A percentile compares a stretch with the other conserved stretches of the same genome.
Evolutionary conservation across 1,140 invertebrate genomes (phyloP).

Genomic region (Reticulitermes speratus): DNA sequence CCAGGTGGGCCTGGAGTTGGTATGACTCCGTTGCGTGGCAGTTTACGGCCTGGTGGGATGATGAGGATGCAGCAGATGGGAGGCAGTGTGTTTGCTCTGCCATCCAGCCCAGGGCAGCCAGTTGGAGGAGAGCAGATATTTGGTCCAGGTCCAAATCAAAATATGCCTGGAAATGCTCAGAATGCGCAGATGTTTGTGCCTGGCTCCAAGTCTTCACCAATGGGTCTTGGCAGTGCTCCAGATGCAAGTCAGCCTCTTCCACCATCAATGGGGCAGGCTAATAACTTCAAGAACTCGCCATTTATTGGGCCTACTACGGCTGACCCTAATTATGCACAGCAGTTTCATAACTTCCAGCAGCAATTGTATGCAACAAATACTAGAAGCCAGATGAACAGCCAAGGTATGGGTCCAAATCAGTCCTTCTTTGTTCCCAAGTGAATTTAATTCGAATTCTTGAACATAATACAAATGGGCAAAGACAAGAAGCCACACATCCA

Average conservation of each 20-base stretch:
- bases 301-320: slow-evolving; percentile 81
- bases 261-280: slow-evolving; percentile 72
- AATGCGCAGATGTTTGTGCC: slow-evolving; percentile 38
- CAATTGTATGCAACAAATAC: slow-evolving; percentile 89
- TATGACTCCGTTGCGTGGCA: slow-evolving; percentile 35
- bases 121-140: slow-evolving; percentile 46
- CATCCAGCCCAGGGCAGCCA: slow-evolving; percentile 49
- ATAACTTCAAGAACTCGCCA: slow-evolving; percentile 74
- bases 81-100: slow-evolving; percentile 29
- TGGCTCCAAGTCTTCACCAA: slow-evolving; percentile 40
- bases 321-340: slow-evolving; percentile 90
- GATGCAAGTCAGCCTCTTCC: slow-evolving; percentile 71
- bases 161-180: slow-evolving; percentile 42
- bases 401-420: slow-evolving; percentile 32
- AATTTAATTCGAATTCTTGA: neutral
- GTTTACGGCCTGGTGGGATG: slow-evolving; percentile 39
- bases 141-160: slow-evolving; percentile 30
- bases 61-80: slow-evolving; percentile 60
- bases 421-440: slow-evolving; percentile 35
- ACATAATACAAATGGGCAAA: too few relatives aligned
- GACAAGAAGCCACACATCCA: neutral
- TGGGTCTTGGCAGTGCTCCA: slow-evolving; percentile 48
- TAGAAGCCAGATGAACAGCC: slow-evolving; percentile 49
- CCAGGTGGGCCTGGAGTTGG: slow-evolving; percentile 38
- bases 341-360: slow-evolving; percentile 94